A percentile compares a stretch with the other conserved stretches of the same genome.
Evolutionary conservation across 2,113 vertebrate species (phyloP).

Genomic region (Petroica traversi): DNA sequence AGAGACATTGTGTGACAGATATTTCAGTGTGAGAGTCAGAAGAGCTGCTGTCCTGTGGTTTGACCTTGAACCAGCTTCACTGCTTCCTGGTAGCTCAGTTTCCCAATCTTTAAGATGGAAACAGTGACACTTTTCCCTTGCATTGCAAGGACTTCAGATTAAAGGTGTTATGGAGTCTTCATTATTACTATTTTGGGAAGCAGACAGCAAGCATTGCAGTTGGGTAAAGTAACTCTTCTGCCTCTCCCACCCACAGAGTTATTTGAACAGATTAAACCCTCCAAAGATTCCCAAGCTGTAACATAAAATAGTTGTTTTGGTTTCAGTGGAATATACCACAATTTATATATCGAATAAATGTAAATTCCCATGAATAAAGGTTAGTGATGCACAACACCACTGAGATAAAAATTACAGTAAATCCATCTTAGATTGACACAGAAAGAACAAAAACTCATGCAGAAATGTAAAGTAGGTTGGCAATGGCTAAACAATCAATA

Average conservation of each 20-base stretch:
- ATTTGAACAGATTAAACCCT: neutral
- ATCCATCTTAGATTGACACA: neutral
- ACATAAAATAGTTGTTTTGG: neutral
- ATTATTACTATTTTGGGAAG: neutral
- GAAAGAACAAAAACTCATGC: neutral
- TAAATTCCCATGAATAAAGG: neutral
- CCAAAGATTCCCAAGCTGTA: neutral
- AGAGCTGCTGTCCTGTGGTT: neutral
- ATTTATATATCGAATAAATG: conserved; percentile 38
- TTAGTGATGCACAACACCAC: neutral
- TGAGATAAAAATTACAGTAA: neutral
- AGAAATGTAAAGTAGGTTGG: conserved; percentile 28
- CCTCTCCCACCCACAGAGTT: neutral
- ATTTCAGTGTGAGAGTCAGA: neutral
- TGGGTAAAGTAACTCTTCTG: neutral
- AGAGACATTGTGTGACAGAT: neutral
- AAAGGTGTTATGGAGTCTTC: neutral
- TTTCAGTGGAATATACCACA: neutral
- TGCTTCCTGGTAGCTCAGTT: neutral
- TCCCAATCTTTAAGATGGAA: neutral
- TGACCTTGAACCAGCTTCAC: neutral
- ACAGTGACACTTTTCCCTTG: neutral
- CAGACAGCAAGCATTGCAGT: neutral
- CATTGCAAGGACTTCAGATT: neutral
- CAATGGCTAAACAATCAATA: neutral